Conservation (phyloP, 2,888 invertebrate genomes). For the Caradrina kadenii region DNA sequence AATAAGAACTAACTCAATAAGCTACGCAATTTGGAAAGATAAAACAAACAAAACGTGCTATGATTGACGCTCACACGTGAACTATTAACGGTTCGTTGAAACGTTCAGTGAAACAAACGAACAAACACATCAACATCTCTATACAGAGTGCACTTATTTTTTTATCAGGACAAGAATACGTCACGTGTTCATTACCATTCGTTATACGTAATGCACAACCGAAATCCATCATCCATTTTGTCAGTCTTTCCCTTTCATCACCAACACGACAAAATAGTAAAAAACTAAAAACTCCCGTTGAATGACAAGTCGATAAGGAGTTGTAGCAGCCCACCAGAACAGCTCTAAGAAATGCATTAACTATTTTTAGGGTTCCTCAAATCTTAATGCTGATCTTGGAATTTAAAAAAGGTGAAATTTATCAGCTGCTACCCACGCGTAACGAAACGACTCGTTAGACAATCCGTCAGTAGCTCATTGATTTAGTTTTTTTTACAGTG, state of each 20-base stretch:
- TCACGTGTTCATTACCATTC: slow-evolving; percentile 39
- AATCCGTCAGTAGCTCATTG: slow-evolving; percentile 30
- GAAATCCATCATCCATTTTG: slow-evolving; percentile 58
- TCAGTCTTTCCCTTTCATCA: slow-evolving; percentile 63
- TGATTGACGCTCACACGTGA: slow-evolving; percentile 8
- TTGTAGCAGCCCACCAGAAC: slow-evolving; percentile 79
- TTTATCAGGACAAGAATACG: slow-evolving; percentile 37
- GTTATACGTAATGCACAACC: slow-evolving; percentile 51
- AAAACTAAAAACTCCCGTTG: slow-evolving; percentile 78
- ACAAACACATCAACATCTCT: slow-evolving; percentile 43
- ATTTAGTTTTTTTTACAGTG: slow-evolving; percentile 3
- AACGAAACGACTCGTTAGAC: slow-evolving; percentile 27
- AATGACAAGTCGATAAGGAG: slow-evolving; percentile 84
- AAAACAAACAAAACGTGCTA: slow-evolving; percentile 12
- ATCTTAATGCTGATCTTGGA: slow-evolving; percentile 63
- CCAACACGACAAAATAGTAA: slow-evolving; percentile 61
- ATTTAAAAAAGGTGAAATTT: slow-evolving; percentile 60
- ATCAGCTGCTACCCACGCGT: slow-evolving; percentile 55
- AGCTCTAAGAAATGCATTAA: slow-evolving; percentile 82
- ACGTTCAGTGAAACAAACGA: slow-evolving; percentile 29
- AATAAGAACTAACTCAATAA: neutral
- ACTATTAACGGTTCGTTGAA: slow-evolving; percentile 31
- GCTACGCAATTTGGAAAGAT: slow-evolving; percentile 2
- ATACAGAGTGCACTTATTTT: slow-evolving; percentile 45
- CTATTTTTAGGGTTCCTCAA: slow-evolving; percentile 73